Evolutionary conservation across 2,797 vertebrate species (phyloP).

Genomic region (Rhinophrynus dorsalis): DNA sequence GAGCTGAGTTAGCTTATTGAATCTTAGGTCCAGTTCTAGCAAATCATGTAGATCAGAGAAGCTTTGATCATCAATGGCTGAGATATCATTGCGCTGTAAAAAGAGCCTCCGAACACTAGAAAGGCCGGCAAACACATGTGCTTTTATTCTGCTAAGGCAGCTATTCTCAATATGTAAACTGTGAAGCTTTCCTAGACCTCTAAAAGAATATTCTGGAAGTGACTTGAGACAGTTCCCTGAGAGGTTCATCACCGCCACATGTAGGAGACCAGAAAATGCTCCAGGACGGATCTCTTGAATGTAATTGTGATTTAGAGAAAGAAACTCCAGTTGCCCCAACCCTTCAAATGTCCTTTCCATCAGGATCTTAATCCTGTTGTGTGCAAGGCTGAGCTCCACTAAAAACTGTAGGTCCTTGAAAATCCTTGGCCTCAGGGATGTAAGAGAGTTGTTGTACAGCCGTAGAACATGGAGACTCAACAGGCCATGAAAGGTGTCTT

Average conservation of each 20-base stretch:
- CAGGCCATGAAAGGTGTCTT: slow-evolving; percentile 88
- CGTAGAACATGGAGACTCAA: slow-evolving; percentile 87
- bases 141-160: slow-evolving; percentile 77
- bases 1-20: slow-evolving; percentile 80
- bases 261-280: slow-evolving; percentile 81
- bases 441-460: slow-evolving; percentile 86
- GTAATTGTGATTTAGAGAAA: slow-evolving; percentile 87
- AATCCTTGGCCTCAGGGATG: slow-evolving; percentile 75
- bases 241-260: slow-evolving; percentile 88
- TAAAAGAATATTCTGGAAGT: slow-evolving; percentile 83
- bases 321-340: slow-evolving; percentile 85
- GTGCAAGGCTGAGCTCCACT: slow-evolving; percentile 86
- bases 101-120: slow-evolving; percentile 87
- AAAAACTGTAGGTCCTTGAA: slow-evolving; percentile 92
- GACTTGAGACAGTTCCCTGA: slow-evolving; percentile 85
- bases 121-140: slow-evolving; percentile 79
- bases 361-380: slow-evolving; percentile 82
- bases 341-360: slow-evolving; percentile 85
- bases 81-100: slow-evolving; percentile 82
- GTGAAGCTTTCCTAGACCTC: slow-evolving; percentile 82
- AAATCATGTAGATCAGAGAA: slow-evolving; percentile 81
- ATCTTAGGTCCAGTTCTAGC: slow-evolving; percentile 84
- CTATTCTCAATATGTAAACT: slow-evolving; percentile 91
- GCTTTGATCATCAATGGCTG: slow-evolving; percentile 77
- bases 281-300: slow-evolving; percentile 81